Base-by-base conservation (phyloP, 2,888 invertebrate species). In the Philhelius pedissequus region DNA sequence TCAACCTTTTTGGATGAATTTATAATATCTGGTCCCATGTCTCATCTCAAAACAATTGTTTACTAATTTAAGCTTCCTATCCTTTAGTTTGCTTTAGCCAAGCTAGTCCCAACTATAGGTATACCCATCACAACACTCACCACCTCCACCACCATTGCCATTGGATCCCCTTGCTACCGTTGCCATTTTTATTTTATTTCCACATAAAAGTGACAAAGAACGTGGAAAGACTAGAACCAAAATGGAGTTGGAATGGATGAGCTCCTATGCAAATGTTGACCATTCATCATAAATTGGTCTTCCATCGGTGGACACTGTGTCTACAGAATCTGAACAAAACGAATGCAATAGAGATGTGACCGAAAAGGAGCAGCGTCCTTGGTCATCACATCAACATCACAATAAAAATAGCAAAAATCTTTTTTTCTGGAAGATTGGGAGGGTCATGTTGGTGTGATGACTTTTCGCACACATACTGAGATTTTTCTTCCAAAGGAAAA, bases 281-380 rank as follows among this genome's bases (percentile, higher is more conserved):
- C 75, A 62, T 80, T 52, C 75, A 69, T 69, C 80, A 80, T 38
- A 75, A 80, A 80, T 80, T 75, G 68, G 62, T 62, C 58, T 75
- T 48, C 60, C 69, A 52, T 52, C 20, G 50, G 30, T 27, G 66
- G 35, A 25, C 45, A 27, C 43, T 35, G 32, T 74, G 30, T 74
- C 68, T 30, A 62, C 58, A 64, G 18, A 35, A 27, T 38, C 8
- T 40, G 40, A 40, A 8, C 40, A 40, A 40, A 40, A 40, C 15
- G 40, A 40, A 40, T 73, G 18, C 64, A 45, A n/a, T 32, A 66
- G 56, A 25, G 38, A 54, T 50, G 25, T 15, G 30, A 43, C 38
- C 18, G 62, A 38, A 52, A 60, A 50, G 25, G 40, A 79, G 66
- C 25, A 60, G 25, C 43, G 32, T 58, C 58, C 58, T 50, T 66